phyloP scores from a whole-genome alignment of 2,113 vertebrate genomes.

The Bothrops jararaca region DNA sequence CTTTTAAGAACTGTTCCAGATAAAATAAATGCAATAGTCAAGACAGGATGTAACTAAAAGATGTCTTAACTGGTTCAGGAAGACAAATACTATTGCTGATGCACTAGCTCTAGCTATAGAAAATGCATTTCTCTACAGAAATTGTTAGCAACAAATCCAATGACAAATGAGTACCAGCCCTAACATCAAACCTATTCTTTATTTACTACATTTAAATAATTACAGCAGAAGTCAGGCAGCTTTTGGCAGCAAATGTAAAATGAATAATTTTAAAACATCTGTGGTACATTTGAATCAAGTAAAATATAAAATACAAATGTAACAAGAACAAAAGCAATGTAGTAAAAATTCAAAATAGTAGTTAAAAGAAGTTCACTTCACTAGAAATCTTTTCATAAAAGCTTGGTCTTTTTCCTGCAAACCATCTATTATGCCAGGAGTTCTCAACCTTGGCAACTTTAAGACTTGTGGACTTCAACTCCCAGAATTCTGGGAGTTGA shows the following conservation, averaged over 20 bases:
- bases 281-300: background rate
- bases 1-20: background rate
- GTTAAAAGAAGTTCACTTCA: background rate
- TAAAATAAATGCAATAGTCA: background rate
- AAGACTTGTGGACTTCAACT: no score
- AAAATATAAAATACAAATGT: background rate
- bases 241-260: background rate
- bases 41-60: background rate
- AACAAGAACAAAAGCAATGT: background rate
- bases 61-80: background rate
- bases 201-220: background rate
- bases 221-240: background rate
- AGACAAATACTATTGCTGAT: background rate
- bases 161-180: background rate
- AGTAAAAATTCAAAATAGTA: background rate
- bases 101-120: background rate
- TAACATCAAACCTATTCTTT: background rate
- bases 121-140: background rate
- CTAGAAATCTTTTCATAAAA: background rate
- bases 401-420: background rate
- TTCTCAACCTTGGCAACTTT: no score
- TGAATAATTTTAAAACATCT: background rate
- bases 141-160: background rate
- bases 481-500: no score
- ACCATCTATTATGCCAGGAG: no score